phyloP scores from a whole-genome alignment of 2,113 vertebrate species.

The Ceyx melanurus region DNA sequence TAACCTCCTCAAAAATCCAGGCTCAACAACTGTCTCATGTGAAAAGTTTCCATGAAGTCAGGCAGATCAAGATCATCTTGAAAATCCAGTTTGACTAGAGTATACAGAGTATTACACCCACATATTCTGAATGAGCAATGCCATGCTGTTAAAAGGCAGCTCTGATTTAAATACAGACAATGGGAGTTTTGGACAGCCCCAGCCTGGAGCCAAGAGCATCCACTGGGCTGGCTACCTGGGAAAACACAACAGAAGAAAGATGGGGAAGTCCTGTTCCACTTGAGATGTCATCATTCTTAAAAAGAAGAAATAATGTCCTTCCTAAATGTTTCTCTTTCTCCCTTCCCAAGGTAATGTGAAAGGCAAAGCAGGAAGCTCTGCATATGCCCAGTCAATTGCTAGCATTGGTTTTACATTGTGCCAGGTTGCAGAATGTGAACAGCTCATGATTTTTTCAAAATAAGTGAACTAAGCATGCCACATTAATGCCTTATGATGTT shows the following conservation, averaged over 20 bases:
- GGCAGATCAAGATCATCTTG: background rate
- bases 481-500: background rate
- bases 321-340: slow-evolving; percentile 2
- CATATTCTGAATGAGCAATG: background rate
- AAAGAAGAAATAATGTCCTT: background rate
- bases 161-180: background rate
- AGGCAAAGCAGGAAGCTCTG: background rate
- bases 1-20: background rate
- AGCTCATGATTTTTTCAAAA: background rate
- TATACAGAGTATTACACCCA: background rate
- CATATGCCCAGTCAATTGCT: background rate
- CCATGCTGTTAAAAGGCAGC: background rate
- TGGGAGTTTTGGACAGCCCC: background rate
- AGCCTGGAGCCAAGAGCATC: background rate
- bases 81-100: background rate
- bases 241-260: background rate
- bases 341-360: background rate
- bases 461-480: background rate
- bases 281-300: background rate
- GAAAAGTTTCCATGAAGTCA: background rate
- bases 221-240: background rate
- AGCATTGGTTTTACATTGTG: background rate
- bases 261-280: background rate
- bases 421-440: background rate
- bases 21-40: background rate